Base-by-base conservation (phyloP, 92 coral and sea anemone species). In the Plumapathes pennacea region DNA sequence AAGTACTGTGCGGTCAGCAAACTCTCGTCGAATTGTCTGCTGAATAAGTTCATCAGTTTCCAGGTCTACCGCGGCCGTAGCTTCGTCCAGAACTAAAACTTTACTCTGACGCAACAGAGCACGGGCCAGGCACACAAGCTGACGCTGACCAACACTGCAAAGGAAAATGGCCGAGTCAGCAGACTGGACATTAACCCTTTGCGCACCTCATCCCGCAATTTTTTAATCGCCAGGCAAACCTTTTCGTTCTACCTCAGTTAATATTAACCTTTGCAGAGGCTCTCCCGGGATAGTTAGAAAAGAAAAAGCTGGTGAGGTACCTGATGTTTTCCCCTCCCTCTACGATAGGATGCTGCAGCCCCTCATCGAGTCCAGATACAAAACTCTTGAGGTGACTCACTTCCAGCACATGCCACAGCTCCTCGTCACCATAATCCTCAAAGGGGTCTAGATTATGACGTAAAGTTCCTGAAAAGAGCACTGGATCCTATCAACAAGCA, bases 21-120 rank as follows among this genome's bases (percentile, higher is more conserved):
- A 88, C 85, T 88, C 96, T 12, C 67, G 64, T 26, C 96, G 90
- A 44, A 88, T 88, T 45, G 96, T 88, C 34, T 88, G 80, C 39
- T 88, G 96, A 28, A 88, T 88, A 37, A 88, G 83, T 50, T 88
- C 96, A 60, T 88, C 96, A 27, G 96, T 88, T 72, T 88, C 96
- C 70, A 88, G 78, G 64, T 88, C 96, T 50, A 88, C 96, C 20
- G 96, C 96, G 19, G 96, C 96, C 21, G 96, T 88, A 48, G 96
- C 96, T 72, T 88, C 96, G 50, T 88, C 96, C 27, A 88, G 76
- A 28, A 83, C 81, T 30, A 88, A 74, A 49, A 88, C 51, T 71
- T 83, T 83, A 56, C 89, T 83, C 46, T 76, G 69, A 26, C 89
- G 80, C 5, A 83, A 76, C 26, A 83, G 80, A 67, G 89, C 89